Conservation (phyloP, 35 echinoderm and acorn worm species). For the Lytechinus pictus region DNA sequence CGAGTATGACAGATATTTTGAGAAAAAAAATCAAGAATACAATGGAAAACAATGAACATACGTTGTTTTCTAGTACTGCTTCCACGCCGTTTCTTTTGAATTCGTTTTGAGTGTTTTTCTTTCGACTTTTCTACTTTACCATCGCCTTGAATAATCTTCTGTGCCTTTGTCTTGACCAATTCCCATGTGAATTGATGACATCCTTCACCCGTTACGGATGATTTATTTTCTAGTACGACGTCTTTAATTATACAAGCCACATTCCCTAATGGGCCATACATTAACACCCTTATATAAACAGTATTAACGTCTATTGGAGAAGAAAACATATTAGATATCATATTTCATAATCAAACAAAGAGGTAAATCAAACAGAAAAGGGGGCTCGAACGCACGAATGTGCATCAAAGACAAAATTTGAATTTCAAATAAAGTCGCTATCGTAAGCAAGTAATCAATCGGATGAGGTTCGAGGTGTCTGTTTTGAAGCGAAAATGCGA, state of each 20-base stretch:
- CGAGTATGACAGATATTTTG: too few relatives aligned
- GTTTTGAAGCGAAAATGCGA: neutral
- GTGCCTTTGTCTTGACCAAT: neutral
- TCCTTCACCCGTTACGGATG: neutral
- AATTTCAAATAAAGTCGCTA: neutral
- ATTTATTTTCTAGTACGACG: neutral
- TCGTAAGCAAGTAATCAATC: neutral
- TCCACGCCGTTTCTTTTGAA: neutral
- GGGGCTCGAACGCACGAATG: neutral
- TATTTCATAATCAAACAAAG: neutral
- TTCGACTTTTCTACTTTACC: too few relatives aligned
- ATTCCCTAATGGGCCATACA: neutral
- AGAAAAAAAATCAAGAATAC: neutral
- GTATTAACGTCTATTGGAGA: neutral
- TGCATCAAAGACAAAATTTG: neutral
- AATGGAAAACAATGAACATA: neutral
- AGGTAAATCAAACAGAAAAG: neutral
- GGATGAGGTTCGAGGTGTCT: neutral
- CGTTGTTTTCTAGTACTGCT: neutral
- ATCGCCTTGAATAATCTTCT: neutral
- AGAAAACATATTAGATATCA: neutral
- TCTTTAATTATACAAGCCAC: neutral
- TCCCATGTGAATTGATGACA: neutral
- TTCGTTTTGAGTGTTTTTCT: too few relatives aligned
- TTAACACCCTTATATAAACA: neutral